These are phyloP conservation scores for Kobus ellipsiprymnus DNA, from an alignment of 2,113 vertebrate species.

Conservation along the genomic window DNA sequence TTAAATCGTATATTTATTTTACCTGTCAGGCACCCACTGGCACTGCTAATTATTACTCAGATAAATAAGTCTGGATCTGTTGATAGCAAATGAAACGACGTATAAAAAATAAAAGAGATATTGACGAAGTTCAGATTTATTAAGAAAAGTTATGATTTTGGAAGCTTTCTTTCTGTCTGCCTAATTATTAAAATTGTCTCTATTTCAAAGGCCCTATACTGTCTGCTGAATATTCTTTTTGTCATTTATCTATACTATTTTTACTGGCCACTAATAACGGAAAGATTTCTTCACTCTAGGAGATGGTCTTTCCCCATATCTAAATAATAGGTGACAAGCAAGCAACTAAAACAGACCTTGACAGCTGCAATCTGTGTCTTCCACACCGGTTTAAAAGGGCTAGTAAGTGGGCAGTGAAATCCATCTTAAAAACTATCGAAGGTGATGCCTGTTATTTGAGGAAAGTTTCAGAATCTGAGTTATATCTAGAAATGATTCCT, in stretches of 20 bases:
- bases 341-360: not conserved
- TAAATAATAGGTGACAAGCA: not conserved
- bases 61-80: not conserved
- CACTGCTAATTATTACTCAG: not conserved
- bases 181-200: not conserved
- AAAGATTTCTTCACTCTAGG: constrained; percentile 10
- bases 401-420: not conserved
- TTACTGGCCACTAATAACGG: not conserved
- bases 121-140: not conserved
- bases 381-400: not conserved
- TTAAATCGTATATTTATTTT: not conserved
- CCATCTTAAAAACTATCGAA: not conserved
- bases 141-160: not conserved
- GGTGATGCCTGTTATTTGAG: not conserved
- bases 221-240: not conserved
- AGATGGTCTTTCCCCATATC: not conserved
- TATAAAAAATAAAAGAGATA: not conserved
- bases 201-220: not conserved
- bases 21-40: not conserved
- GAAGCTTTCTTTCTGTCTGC: not conserved
- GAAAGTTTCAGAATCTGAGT: constrained; percentile 2
- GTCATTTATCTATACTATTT: not conserved
- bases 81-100: not conserved
- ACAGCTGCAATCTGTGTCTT: not conserved
- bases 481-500: not conserved